A percentile compares a stretch with the other conserved stretches of the same genome.
These are phyloP conservation scores for Butorides virescens DNA, from an alignment of 2,113 vertebrate species.

Conservation along the genomic window DNA sequence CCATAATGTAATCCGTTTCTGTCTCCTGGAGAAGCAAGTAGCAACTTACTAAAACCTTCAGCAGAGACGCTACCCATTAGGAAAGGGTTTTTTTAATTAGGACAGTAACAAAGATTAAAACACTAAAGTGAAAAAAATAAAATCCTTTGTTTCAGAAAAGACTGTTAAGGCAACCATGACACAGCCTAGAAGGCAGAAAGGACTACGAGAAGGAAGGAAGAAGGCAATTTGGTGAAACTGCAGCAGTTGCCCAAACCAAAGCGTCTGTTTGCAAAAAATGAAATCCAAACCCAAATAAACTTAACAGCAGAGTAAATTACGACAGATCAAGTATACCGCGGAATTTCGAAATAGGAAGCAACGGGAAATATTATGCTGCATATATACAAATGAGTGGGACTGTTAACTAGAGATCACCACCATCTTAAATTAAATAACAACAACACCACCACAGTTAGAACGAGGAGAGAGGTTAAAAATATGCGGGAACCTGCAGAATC, in stretches of 20 bases:
- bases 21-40: not conserved
- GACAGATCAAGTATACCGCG: rapidly evolving
- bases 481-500: not conserved
- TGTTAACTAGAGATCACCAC: not conserved
- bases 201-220: not conserved
- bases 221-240: not conserved
- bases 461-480: not conserved
- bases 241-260: not conserved
- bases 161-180: not conserved
- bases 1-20: not conserved
- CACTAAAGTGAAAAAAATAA: not conserved
- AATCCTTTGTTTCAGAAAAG: not conserved
- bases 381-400: no score
- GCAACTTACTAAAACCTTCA: not conserved
- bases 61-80: not conserved
- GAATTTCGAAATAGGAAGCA: not conserved
- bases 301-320: not conserved
- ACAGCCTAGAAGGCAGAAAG: not conserved
- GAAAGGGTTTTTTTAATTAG: not conserved
- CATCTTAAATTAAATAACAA: rapidly evolving
- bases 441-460: no score
- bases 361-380: not conserved
- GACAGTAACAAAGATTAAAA: not conserved
- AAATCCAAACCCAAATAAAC: not conserved
- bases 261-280: not conserved